A percentile compares a stretch with the other conserved stretches of the same genome.
Evolutionary conservation across 2,113 vertebrate genomes (phyloP).

Genomic region (western clawed frog (Xenopus tropicalis)): DNA sequence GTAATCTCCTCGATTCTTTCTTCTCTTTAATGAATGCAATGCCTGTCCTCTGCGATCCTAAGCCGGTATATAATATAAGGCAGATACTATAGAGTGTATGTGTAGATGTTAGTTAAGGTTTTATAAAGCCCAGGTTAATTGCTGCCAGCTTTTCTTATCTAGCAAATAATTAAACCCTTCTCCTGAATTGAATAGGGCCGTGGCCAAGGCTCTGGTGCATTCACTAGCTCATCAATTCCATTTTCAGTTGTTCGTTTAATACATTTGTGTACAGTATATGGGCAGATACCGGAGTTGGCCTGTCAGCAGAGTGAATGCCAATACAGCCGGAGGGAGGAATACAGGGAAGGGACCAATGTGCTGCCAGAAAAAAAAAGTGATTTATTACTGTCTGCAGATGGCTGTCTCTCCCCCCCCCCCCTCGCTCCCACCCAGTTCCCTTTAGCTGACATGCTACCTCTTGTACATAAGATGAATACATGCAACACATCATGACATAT

Average conservation of each 20-base stretch:
- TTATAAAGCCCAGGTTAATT: slow-evolving; percentile 57
- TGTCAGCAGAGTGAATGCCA: slow-evolving; percentile 18
- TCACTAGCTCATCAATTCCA: background rate
- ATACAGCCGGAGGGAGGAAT: slow-evolving; percentile 8
- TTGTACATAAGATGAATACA: background rate
- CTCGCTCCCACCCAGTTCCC: background rate
- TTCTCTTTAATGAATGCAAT: slow-evolving; percentile 17
- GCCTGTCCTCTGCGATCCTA: too few species aligned
- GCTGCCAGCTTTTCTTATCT: slow-evolving; percentile 58
- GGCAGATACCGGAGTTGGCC: slow-evolving; percentile 7
- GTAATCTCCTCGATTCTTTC: slow-evolving; percentile 17
- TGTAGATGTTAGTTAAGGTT: slow-evolving; percentile 41
- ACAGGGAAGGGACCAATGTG: slow-evolving; percentile 3
- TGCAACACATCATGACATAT: background rate
- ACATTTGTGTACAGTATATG: background rate
- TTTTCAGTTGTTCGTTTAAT: background rate
- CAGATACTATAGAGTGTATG: too few species aligned
- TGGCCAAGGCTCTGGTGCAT: slow-evolving; percentile 47
- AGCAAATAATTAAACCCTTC: slow-evolving; percentile 46
- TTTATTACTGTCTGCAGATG: slow-evolving; percentile 6
- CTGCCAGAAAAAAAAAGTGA: slow-evolving; percentile 21
- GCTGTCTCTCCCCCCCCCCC: background rate
- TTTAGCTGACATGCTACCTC: background rate
- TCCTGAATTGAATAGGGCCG: slow-evolving; percentile 18
- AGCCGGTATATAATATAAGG: too few species aligned